Percentiles rank a stretch among this genome's conserved stretches.
Evolutionary conservation across 1,140 invertebrate species (phyloP).

Genomic region (Atta cephalotes): DNA sequence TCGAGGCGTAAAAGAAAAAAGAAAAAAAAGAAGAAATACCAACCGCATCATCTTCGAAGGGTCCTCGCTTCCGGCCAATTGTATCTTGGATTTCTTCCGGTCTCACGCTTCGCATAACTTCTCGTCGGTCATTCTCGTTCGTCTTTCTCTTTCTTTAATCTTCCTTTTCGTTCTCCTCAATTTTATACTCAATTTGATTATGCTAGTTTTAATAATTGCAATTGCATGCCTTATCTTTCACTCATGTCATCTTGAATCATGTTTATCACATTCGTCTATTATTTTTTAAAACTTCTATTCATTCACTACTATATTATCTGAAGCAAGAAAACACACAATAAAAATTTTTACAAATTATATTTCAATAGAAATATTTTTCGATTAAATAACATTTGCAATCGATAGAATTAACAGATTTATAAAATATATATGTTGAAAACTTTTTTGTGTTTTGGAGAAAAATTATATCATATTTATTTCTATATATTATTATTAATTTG

Average conservation of each 20-base stretch:
- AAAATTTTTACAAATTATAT: no score
- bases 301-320: no score
- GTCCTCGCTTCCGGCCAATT: conserved; percentile 74
- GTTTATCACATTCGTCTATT: conserved; percentile 17
- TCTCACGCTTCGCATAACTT: conserved; percentile 75
- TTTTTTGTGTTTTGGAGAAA: no score
- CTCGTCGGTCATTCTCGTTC: conserved; percentile 43
- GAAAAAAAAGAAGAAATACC: conserved; percentile 27
- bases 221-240: conserved; percentile 1
- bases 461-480: no score
- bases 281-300: neutral
- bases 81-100: conserved; percentile 76
- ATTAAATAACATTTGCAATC: no score
- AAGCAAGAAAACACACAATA: no score
- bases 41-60: conserved; percentile 65
- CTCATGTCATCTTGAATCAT: neutral
- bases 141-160: neutral
- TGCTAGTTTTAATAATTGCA: conserved; percentile 23
- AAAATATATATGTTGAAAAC: no score
- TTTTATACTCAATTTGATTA: conserved; percentile 3
- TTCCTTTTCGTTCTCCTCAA: neutral
- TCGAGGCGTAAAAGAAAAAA: conserved; percentile 15
- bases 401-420: no score
- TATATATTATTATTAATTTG: no score
- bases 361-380: no score